Conservation (phyloP, 2,797 vertebrate genomes). For the Anguilla pacifica region DNA sequence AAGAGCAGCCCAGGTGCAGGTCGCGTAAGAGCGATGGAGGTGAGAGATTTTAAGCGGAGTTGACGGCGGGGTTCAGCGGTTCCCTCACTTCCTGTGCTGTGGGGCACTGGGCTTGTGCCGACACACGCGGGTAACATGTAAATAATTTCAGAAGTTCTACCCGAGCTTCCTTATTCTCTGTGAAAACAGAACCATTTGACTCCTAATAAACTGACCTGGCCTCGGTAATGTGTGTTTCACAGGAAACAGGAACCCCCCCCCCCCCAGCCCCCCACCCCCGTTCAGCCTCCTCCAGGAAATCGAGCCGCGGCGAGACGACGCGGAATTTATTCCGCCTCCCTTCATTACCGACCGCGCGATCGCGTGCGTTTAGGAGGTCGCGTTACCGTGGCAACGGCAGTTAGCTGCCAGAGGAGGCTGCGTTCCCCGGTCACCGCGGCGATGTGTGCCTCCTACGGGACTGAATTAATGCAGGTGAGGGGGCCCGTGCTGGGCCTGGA, state of each 20-base stretch:
- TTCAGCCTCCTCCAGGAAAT: background rate
- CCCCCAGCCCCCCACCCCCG: background rate
- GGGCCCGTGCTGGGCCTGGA: background rate
- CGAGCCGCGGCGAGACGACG: background rate
- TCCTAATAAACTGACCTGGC: background rate
- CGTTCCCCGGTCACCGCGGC: background rate
- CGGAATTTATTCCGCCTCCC: slow-evolving; percentile 2
- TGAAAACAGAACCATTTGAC: background rate
- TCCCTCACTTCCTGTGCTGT: background rate
- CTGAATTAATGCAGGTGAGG: slow-evolving; percentile 11
- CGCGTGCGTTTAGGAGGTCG: background rate
- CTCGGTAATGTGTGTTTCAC: background rate
- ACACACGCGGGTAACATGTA: background rate
- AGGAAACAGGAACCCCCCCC: background rate
- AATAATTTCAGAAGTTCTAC: background rate
- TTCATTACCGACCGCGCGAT: background rate
- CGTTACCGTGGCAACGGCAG: background rate
- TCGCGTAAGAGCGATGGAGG: background rate
- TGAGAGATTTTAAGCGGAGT: background rate
- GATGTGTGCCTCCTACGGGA: background rate
- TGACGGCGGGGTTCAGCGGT: background rate
- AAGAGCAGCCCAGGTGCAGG: background rate
- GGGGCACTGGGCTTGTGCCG: background rate
- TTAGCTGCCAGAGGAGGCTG: slow-evolving; percentile 4
- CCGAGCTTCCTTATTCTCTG: background rate